Evolutionary conservation across 2,113 vertebrate genomes (phyloP).

Genomic region (Cyprinodon brontotheroides): DNA sequence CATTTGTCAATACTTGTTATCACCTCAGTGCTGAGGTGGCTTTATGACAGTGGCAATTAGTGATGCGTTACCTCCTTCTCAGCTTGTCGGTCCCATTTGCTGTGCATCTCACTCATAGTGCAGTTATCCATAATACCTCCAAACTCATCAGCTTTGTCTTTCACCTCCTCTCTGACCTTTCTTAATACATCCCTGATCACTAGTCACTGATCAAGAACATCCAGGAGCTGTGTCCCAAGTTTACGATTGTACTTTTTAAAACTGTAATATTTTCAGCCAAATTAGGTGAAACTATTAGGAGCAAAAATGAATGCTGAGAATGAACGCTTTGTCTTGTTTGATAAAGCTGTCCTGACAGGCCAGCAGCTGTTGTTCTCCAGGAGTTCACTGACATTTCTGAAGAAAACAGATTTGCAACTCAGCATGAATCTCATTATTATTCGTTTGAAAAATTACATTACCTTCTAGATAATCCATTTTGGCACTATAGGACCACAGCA

Average conservation of each 20-base stretch:
- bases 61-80: constrained; percentile 55
- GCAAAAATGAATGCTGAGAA: constrained; percentile 20
- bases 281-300: constrained; percentile 14
- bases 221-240: constrained; percentile 17
- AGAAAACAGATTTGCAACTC: constrained; percentile 64
- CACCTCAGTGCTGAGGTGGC: constrained; percentile 57
- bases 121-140: constrained; percentile 52
- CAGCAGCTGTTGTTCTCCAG: constrained; percentile 51
- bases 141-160: constrained; percentile 20
- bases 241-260: constrained; percentile 34
- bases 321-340: constrained; percentile 49
- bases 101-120: constrained; percentile 57
- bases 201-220: constrained; percentile 43
- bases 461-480: constrained; percentile 59
- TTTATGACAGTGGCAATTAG: constrained; percentile 63
- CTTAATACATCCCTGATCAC: constrained; percentile 20
- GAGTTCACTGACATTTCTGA: constrained; percentile 54
- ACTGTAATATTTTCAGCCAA: constrained; percentile 24
- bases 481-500: constrained; percentile 19
- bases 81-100: constrained; percentile 29
- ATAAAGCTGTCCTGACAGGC: constrained; percentile 55
- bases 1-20: constrained; percentile 51
- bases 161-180: constrained; percentile 39
- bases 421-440: constrained; percentile 66
- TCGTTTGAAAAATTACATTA: constrained; percentile 61